Evolutionary conservation across 2,797 vertebrate genomes (phyloP).

Genomic region (Eutrigla gurnardus): DNA sequence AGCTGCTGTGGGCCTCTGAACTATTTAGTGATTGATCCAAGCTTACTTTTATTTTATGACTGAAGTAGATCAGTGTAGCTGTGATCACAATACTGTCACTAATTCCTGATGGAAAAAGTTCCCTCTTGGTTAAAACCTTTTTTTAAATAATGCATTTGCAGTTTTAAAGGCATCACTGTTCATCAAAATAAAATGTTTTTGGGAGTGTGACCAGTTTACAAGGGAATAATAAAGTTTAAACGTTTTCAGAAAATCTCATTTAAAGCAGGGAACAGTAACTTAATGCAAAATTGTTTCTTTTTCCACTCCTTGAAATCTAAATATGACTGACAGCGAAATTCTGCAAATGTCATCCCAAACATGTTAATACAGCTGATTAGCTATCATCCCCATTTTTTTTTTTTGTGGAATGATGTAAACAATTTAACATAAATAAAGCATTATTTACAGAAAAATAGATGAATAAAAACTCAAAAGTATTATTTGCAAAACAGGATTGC

Average conservation of each 20-base stretch:
- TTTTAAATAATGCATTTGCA: neutral
- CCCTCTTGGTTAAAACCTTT: neutral
- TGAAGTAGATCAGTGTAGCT: neutral
- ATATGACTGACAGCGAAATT: no score
- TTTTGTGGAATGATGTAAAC: neutral
- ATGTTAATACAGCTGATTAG: no score
- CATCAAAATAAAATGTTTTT: neutral
- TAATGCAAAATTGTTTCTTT: neutral
- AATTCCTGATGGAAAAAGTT: constrained; percentile 1
- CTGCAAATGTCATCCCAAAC: no score
- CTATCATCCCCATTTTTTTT: neutral
- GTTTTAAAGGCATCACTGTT: neutral
- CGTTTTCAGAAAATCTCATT: neutral
- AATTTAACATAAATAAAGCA: no score
- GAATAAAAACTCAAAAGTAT: neutral
- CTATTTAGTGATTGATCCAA: constrained; percentile 1
- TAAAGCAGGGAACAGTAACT: neutral
- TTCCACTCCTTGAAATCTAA: neutral
- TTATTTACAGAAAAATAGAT: constrained; percentile 1
- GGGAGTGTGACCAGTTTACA: neutral
- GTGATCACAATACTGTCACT: no score
- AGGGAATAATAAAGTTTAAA: neutral
- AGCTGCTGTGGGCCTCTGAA: neutral
- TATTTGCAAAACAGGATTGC: neutral
- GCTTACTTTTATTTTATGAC: neutral